A percentile compares a stretch with the other conserved stretches of the same genome.
Conservation (phyloP, 2,113 vertebrate species). For the Cygnus buccinator region DNA sequence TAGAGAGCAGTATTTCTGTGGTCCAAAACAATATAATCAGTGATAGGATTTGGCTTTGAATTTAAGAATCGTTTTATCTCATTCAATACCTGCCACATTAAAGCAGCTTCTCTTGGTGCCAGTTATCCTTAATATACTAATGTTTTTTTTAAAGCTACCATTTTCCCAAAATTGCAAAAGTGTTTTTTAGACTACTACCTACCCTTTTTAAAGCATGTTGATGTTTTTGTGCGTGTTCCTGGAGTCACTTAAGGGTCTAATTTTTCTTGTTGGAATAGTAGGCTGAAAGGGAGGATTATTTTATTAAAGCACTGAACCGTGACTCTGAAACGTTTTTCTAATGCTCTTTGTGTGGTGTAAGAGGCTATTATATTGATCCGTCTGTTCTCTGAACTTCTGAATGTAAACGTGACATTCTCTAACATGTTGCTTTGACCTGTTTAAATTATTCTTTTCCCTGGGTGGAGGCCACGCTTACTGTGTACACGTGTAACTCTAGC, state of each 20-base stretch:
- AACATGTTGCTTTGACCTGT: background rate
- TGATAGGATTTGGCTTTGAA: background rate
- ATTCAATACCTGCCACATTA: background rate
- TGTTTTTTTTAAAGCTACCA: background rate
- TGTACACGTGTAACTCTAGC: background rate
- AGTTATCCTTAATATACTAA: background rate
- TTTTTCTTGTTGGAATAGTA: background rate
- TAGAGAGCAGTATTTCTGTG: background rate
- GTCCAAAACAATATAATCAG: background rate
- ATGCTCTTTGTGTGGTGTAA: background rate
- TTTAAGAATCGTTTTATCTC: background rate
- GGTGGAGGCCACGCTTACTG: background rate
- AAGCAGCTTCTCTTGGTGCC: background rate
- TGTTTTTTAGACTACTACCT: background rate
- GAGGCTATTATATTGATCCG: background rate
- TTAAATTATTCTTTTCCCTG: background rate
- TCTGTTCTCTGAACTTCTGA: background rate
- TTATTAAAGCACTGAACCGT: background rate
- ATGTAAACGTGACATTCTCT: background rate
- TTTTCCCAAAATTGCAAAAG: background rate
- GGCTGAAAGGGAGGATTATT: background rate
- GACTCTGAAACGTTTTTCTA: background rate
- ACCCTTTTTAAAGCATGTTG: background rate
- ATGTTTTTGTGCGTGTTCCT: background rate
- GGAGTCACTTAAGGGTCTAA: background rate